These are phyloP conservation scores for Pseudomyrmex flavicornis DNA, from an alignment of 1,140 invertebrate genomes.

Conservation along the genomic window DNA sequence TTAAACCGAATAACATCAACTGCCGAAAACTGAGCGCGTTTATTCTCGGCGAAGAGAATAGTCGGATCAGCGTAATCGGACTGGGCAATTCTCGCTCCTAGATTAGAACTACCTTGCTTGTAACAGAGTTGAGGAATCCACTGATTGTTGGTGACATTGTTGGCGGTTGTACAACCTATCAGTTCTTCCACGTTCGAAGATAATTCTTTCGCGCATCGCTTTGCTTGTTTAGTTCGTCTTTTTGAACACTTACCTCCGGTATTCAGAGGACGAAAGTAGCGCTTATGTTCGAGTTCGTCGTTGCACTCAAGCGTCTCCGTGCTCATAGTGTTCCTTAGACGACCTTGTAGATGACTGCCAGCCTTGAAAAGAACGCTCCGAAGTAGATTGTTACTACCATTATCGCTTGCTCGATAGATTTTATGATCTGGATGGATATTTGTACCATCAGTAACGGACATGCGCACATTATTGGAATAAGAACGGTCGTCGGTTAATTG, in stretches of 20 bases:
- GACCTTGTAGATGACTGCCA: slow-evolving; percentile 79
- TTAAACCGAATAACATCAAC: slow-evolving; percentile 14
- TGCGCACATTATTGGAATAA: slow-evolving; percentile 79
- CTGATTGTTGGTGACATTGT: slow-evolving; percentile 13
- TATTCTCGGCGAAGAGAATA: slow-evolving; percentile 86
- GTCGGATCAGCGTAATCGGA: slow-evolving; percentile 94
- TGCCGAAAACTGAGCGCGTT: slow-evolving; percentile 53
- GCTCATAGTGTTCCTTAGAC: slow-evolving; percentile 79
- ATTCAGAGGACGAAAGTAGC: slow-evolving; percentile 75
- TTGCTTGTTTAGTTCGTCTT: slow-evolving; percentile 76
- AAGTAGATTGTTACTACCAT: slow-evolving; percentile 67
- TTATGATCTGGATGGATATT: slow-evolving; percentile 91
- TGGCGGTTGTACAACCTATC: slow-evolving; percentile 72
- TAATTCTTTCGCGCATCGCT: slow-evolving; percentile 71
- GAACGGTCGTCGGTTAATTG: slow-evolving; percentile 81
- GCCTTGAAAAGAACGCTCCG: slow-evolving; percentile 81
- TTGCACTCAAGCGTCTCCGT: slow-evolving; percentile 83
- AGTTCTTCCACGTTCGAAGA: slow-evolving; percentile 81
- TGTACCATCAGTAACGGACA: slow-evolving; percentile 76
- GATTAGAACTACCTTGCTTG: slow-evolving; percentile 92
- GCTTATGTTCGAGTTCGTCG: slow-evolving; percentile 79
- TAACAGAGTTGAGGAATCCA: slow-evolving; percentile 83
- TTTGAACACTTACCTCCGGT: slow-evolving; percentile 69
- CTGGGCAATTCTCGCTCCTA: slow-evolving; percentile 94
- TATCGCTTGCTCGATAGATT: slow-evolving; percentile 88